phyloP scores from a whole-genome alignment of 2,888 invertebrate genomes.

The Maniola hyperantus region DNA sequence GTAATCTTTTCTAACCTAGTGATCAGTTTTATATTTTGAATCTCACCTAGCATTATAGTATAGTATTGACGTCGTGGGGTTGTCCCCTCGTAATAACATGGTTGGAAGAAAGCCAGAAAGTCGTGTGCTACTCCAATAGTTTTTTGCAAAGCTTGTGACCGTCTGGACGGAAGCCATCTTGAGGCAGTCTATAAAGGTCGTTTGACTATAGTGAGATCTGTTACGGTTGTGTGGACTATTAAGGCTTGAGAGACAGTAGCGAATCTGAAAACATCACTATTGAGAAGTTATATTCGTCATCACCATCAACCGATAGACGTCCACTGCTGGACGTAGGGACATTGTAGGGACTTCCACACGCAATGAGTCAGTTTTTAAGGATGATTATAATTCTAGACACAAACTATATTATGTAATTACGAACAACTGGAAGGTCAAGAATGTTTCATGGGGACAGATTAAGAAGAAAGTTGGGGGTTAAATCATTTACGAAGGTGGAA shows the following conservation, averaged over 20 bases:
- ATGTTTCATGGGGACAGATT: neutral
- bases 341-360: too few species aligned
- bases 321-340: too few species aligned
- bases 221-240: conserved; percentile 12
- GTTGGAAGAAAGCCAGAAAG: conserved; percentile 63
- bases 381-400: too few species aligned
- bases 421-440: too few species aligned
- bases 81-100: conserved; percentile 31
- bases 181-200: conserved; percentile 54
- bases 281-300: too few species aligned
- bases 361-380: too few species aligned
- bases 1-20: conserved; percentile 24
- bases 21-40: neutral
- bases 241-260: conserved; percentile 4
- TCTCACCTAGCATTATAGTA: neutral
- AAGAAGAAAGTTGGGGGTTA: neutral
- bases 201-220: conserved; percentile 30
- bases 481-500: too few species aligned
- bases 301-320: too few species aligned
- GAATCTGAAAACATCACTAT: neutral
- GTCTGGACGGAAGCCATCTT: conserved; percentile 65
- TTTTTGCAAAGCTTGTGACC: conserved; percentile 53
- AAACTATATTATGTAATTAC: too few species aligned
- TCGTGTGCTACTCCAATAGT: conserved; percentile 54
- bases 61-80: conserved; percentile 27